Evolutionary conservation across 1,140 invertebrate species (phyloP).

Genomic region (Meteorus sp.): DNA sequence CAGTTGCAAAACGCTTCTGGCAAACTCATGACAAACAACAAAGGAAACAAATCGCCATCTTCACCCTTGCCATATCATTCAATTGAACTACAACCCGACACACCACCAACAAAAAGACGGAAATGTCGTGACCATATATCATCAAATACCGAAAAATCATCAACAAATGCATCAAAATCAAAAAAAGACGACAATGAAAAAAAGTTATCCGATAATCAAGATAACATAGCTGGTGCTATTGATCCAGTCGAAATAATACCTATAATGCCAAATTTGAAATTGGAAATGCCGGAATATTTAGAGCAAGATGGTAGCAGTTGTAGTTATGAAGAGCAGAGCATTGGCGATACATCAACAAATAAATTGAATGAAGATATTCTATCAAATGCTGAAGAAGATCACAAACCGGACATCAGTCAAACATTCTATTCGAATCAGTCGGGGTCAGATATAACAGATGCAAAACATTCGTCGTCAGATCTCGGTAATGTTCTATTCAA

Average conservation of each 20-base stretch:
- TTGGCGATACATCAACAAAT: conserved; percentile 45
- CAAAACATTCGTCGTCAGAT: conserved; percentile 49
- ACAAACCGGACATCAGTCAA: conserved; percentile 55
- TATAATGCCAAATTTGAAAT: conserved; percentile 57
- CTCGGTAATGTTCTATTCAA: conserved; percentile 49
- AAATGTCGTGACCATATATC: conserved; percentile 53
- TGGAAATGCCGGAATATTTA: conserved; percentile 58
- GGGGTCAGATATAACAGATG: conserved; percentile 46
- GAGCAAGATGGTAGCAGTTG: conserved; percentile 58
- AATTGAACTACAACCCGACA: conserved; percentile 48
- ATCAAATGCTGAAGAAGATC: conserved; percentile 49
- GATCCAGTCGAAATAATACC: conserved; percentile 59
- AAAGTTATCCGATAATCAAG: conserved; percentile 44
- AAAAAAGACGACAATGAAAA: conserved; percentile 49
- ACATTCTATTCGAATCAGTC: conserved; percentile 57
- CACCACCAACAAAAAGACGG: conserved; percentile 53
- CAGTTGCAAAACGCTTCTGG: conserved; percentile 53
- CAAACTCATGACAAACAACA: conserved; percentile 49
- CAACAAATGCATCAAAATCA: conserved; percentile 34
- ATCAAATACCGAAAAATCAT: conserved; percentile 45
- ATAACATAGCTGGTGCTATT: conserved; percentile 30
- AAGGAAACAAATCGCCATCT: conserved; percentile 50
- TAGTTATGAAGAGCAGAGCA: conserved; percentile 57
- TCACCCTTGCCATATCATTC: conserved; percentile 49
- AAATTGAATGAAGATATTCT: conserved; percentile 50